phyloP scores from a whole-genome alignment of 92 coral and sea anemone genomes.

The Galaxea fascicularis region DNA sequence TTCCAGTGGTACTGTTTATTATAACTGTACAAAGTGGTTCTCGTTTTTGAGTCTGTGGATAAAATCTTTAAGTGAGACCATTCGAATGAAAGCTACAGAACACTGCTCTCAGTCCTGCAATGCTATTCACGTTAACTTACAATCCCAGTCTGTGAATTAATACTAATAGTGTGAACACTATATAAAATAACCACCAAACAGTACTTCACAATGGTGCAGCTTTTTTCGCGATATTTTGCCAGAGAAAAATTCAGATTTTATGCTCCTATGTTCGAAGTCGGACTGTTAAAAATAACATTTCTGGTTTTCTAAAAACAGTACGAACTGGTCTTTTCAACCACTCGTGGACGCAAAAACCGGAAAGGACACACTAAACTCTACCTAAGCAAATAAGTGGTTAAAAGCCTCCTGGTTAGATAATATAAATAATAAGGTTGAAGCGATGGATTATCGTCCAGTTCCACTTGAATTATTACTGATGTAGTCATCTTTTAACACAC shows the following conservation, averaged over 20 bases:
- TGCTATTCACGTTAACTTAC: too few species aligned
- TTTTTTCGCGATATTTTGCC: background rate
- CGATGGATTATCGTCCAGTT: background rate
- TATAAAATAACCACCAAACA: background rate
- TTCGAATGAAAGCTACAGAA: background rate
- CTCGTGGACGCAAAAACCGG: constrained; percentile 15
- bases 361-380: background rate
- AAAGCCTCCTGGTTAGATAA: constrained; percentile 4
- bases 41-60: background rate
- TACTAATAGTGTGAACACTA: too few species aligned
- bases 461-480: constrained; percentile 13
- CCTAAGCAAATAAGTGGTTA: constrained; percentile 27
- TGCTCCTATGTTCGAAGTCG: background rate
- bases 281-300: constrained; percentile 6
- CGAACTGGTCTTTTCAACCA: background rate
- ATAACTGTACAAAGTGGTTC: background rate
- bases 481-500: background rate
- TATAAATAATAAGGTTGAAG: background rate
- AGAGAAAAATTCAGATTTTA: background rate
- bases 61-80: background rate
- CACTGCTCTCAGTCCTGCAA: background rate
- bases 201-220: background rate
- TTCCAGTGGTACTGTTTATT: background rate
- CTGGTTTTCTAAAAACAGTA: constrained; percentile 4
- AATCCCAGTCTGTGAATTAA: too few species aligned